phyloP scores from a whole-genome alignment of 92 coral and sea anemone species.

The Bergia puertoricense region DNA sequence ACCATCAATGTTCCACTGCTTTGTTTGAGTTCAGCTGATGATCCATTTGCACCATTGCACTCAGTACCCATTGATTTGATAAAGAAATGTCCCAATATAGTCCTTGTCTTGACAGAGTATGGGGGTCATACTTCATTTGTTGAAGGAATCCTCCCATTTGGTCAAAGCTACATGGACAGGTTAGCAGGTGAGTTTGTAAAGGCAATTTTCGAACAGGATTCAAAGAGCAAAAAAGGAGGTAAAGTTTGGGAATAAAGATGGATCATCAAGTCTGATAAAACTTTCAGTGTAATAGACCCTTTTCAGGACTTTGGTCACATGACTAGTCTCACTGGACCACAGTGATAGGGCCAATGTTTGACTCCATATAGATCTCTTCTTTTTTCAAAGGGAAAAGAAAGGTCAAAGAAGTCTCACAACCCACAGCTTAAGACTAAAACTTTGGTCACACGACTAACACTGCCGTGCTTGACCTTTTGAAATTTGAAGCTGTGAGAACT shows the following conservation, averaged over 20 bases:
- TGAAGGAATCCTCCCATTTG: slow-evolving; percentile 81
- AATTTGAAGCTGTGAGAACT: too few species aligned
- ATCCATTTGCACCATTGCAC: slow-evolving; percentile 85
- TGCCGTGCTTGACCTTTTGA: too few species aligned
- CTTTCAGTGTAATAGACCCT: too few species aligned
- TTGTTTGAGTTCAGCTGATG: slow-evolving; percentile 86
- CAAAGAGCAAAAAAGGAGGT: neutral
- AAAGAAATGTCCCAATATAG: slow-evolving; percentile 74
- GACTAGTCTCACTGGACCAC: too few species aligned
- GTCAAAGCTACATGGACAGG: slow-evolving; percentile 80
- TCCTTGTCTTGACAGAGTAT: slow-evolving; percentile 67
- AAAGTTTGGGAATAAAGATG: neutral
- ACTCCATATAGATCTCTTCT: too few species aligned
- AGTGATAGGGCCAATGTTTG: too few species aligned
- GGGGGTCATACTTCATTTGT: slow-evolving; percentile 94
- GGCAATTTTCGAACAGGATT: slow-evolving; percentile 63
- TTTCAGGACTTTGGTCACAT: too few species aligned
- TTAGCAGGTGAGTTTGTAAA: slow-evolving; percentile 66
- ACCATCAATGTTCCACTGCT: slow-evolving; percentile 74
- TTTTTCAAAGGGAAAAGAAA: too few species aligned
- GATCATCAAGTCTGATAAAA: too few species aligned
- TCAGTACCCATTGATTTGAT: slow-evolving; percentile 77
- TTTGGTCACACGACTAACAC: too few species aligned
- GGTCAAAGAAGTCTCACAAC: too few species aligned
- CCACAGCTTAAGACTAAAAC: too few species aligned